Base-by-base conservation (phyloP, 1,140 invertebrate species). In the Leptoteleia sp. region DNA sequence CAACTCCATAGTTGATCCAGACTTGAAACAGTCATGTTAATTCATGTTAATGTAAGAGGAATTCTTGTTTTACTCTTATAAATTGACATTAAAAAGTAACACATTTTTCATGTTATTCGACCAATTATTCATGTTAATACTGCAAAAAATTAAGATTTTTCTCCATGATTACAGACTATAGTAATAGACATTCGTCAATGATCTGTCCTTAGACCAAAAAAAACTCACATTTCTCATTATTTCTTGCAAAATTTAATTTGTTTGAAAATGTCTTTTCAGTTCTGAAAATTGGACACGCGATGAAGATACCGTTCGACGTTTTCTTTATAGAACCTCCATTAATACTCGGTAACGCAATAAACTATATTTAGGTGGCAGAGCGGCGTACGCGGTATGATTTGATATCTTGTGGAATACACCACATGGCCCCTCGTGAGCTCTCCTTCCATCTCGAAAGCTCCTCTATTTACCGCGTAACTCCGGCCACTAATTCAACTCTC, bases 341-440 rank as follows among this genome's bases (percentile, higher is more conserved):
- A 87, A 88, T 88, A 87, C 87, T 83, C 77, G 82, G 85, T 87
- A 88, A 88, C 83, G 87, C 81, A 87, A 88, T 88, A 88, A 88
- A 88, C 85, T 88, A 88, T 87, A 87, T 87, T 88, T 88, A 87
- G 85, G 83, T 83, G 81, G 85, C 83, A 81, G 84, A 70, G 82
- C 84, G 82, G 82, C 81, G 80, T 84, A 82, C 82, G 81, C 80
- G 75, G 84, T 84, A 88, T 85, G 85, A 87, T 87, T 87, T 86
- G 85, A 87, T 88, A 88, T 88, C 86, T 88, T 82, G 79, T 85
- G 83, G 85, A 86, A 87, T 76, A 64, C 38, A 38, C 86, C 86
- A 88, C 85, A 88, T 88, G 86, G 86, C 86, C 84, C 83, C 76
- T 80, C 48, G 68, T 61, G 71, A 27, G 27, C 48, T 59, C 71